Evolutionary conservation across 92 coral and sea anemone species (phyloP), one percentile per base, ranked within the genome.

Genomic region (Isaurus tuberculatus): DNA sequence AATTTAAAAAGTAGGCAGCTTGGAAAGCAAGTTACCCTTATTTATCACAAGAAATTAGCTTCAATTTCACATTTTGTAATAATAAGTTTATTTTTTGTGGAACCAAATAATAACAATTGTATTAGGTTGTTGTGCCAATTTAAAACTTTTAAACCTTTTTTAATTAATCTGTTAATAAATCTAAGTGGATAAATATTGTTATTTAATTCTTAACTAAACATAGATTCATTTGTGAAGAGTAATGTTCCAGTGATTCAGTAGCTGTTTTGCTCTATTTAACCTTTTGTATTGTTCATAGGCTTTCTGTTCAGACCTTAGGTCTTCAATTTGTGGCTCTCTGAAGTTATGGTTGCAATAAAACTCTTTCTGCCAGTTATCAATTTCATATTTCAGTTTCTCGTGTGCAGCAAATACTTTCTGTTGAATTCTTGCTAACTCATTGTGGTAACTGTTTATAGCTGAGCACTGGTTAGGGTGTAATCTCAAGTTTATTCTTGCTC

Each of bases 321-420:
- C 75, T 34, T 43, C 25, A 2, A 70, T 14, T 17, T 49, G 17
- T 70, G 75, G 57, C 75, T 40, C 75, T n/a, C 75, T 26, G 17
- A 49, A 70, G 55, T 34, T 70, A 42, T 70, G 15, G 37, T 43
- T 20, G 46, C 75, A 70, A 42, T 34, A 70, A 70, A 70, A 70
- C 55, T 37, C 53, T 70, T 70, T 70, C 30, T 70, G 57, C 75
- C 75, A 37, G 11, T 70, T 17, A 17, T 67, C 72, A 67, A 17
- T 32, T 2, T 30, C 72, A 14, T 29, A 36, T 36, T 37, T 70
- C 15, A 70, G 75, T 36, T 70, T 22, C 57, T 70, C 75, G 1
- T 70, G 75, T 27, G 37, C 27, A 27, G 70, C 70, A 65, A 65
- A 65, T 32, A 65, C 70, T 65, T 63, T 4, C 49, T 70, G 75